Evolutionary conservation across 2,797 vertebrate genomes (phyloP).

Genomic region (Brotogeris chrysoptera): DNA sequence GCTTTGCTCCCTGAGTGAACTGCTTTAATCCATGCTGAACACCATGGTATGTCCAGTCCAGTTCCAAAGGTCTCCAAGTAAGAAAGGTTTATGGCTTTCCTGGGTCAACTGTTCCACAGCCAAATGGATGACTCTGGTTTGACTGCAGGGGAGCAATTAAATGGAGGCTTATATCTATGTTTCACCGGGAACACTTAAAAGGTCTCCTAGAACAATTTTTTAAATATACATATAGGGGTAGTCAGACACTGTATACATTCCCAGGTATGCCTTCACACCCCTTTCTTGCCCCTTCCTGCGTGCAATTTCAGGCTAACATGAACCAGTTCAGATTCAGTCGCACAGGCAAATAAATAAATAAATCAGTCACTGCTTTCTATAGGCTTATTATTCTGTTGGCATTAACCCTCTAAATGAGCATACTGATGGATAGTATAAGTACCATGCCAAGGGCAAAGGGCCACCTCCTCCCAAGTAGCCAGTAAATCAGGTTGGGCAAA

Average conservation of each 20-base stretch:
- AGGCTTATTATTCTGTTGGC: not conserved
- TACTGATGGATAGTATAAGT: not conserved
- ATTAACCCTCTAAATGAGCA: not conserved
- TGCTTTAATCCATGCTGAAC: not conserved
- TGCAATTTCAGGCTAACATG: not conserved
- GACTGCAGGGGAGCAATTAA: not conserved
- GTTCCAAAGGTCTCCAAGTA: slow-evolving; percentile 11
- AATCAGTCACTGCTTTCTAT: not conserved
- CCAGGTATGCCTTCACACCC: rapidly evolving
- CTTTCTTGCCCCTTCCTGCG: not conserved
- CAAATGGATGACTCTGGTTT: not conserved
- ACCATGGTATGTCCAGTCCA: not conserved
- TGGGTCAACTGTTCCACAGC: not conserved
- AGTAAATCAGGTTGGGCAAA: not conserved
- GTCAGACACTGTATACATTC: not conserved
- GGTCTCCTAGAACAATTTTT: not conserved
- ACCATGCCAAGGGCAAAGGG: not conserved
- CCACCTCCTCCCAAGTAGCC: not conserved
- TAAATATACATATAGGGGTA: not conserved
- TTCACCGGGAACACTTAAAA: not conserved
- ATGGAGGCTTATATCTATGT: not conserved
- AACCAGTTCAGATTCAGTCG: not conserved
- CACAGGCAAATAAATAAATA: not conserved
- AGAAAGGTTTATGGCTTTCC: slow-evolving; percentile 30
- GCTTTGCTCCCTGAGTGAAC: not conserved